A percentile compares a stretch with the other conserved stretches of the same genome.
Conservation (phyloP, 2,113 vertebrate genomes). For the Bufo gargarizans region DNA sequence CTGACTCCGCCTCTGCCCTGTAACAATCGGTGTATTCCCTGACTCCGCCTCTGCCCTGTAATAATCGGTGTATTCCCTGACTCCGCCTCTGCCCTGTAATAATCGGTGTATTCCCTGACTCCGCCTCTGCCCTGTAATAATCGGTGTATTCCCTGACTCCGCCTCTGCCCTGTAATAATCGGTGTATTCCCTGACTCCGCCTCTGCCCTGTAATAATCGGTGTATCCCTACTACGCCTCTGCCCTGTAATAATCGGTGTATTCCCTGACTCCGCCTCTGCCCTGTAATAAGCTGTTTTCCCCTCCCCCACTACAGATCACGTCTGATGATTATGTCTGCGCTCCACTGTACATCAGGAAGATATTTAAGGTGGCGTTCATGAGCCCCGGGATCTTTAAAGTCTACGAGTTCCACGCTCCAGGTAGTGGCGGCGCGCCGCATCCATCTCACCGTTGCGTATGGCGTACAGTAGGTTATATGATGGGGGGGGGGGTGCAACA, state of each 20-base stretch:
- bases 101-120: neutral
- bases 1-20: too few relatives aligned
- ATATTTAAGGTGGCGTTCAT: conserved; percentile 76
- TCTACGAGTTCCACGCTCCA: conserved; percentile 80
- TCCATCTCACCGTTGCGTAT: too few relatives aligned
- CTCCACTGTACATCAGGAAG: conserved; percentile 77
- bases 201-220: neutral
- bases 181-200: neutral
- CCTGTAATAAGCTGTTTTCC: neutral
- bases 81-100: neutral
- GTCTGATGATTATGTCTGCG: conserved; percentile 71
- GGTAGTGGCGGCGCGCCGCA: conserved; percentile 64
- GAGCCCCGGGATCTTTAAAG: conserved; percentile 76
- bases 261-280: neutral
- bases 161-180: neutral
- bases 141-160: neutral
- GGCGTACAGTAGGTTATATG: too few relatives aligned
- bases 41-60: neutral
- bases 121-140: neutral
- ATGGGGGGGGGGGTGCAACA: too few relatives aligned
- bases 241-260: neutral
- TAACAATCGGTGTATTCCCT: neutral
- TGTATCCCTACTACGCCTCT: neutral
- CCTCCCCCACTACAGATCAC: conserved; percentile 74
- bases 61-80: too few relatives aligned